phyloP scores from a whole-genome alignment of 2,888 invertebrate genomes.

The Chelonus formosanus region DNA sequence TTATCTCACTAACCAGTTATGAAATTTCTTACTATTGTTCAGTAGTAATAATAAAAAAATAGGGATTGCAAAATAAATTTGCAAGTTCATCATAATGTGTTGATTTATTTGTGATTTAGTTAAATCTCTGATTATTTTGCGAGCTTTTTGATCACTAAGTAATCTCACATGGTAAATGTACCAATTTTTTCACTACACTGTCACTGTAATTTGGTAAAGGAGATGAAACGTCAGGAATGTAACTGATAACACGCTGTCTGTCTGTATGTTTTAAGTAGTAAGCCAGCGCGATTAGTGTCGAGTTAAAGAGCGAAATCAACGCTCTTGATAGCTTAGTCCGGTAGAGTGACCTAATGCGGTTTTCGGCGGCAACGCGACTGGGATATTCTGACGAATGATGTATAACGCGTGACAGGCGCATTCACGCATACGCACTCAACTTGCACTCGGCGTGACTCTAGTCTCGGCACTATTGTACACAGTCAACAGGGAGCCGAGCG shows the following conservation, averaged over 20 bases:
- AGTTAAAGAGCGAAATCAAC: background rate
- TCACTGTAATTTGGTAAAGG: too few relatives aligned
- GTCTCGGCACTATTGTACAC: background rate
- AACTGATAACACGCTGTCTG: too few relatives aligned
- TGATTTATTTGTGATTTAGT: background rate
- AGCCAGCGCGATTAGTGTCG: background rate
- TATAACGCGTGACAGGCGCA: constrained; percentile 10
- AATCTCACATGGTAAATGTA: too few relatives aligned
- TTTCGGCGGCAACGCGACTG: constrained; percentile 38
- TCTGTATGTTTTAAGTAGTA: background rate
- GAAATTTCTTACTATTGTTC: background rate
- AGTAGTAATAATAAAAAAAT: background rate
- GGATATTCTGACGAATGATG: constrained; percentile 18
- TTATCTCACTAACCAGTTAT: constrained; percentile 6
- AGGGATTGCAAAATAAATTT: background rate
- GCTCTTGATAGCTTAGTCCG: constrained; percentile 23
- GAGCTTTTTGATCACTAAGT: too few relatives aligned
- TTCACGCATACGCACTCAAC: constrained; percentile 33
- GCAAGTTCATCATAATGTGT: constrained; percentile 22
- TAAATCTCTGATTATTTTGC: too few relatives aligned
- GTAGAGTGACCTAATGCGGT: constrained; percentile 33
- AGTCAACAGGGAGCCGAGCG: constrained; percentile 16
- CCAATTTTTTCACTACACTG: too few relatives aligned
- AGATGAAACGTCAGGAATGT: too few relatives aligned
- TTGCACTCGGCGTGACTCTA: constrained; percentile 23